These are phyloP conservation scores for Melanotaenia maccullochi DNA, from an alignment of 2,797 vertebrate species.

Conservation along the genomic window DNA sequence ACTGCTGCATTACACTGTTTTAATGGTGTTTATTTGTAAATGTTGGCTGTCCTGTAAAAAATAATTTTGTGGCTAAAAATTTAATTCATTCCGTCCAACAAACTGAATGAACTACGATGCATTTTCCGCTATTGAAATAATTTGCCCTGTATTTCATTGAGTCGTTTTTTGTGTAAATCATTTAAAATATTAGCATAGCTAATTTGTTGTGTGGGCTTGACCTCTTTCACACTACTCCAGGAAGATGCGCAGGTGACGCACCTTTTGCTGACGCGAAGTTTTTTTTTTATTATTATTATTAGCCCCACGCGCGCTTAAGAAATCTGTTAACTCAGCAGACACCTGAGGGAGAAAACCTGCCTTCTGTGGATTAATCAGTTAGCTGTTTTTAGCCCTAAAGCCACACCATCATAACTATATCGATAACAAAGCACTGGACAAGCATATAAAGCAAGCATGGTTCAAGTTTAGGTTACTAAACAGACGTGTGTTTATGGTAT, in stretches of 20 bases:
- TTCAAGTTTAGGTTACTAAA: neutral
- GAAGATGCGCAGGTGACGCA: conserved; percentile 81
- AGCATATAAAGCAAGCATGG: neutral
- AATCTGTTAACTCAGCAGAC: conserved; percentile 60
- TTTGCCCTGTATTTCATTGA: neutral
- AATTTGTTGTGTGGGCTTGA: conserved; percentile 57
- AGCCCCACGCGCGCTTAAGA: conserved; percentile 60
- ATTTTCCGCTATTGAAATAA: neutral
- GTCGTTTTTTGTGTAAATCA: conserved; percentile 3
- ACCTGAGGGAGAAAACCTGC: conserved; percentile 24
- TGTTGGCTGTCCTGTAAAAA: conserved; percentile 4
- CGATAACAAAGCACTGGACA: conserved; percentile 5
- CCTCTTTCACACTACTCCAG: conserved; percentile 62
- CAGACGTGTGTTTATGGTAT: conserved; percentile 7
- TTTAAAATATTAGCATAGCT: conserved; percentile 18
- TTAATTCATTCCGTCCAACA: neutral
- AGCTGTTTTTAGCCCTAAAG: conserved; percentile 30
- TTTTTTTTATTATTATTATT: conserved; percentile 74
- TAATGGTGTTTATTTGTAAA: conserved; percentile 26
- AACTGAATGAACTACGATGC: neutral
- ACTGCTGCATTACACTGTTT: conserved; percentile 28
- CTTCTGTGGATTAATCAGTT: neutral
- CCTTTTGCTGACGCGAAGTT: conserved; percentile 81
- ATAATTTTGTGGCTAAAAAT: neutral
- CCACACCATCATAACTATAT: neutral